A percentile compares a stretch with the other conserved stretches of the same genome.
Evolutionary conservation across 2,113 vertebrate genomes (phyloP).

Genomic region (Heterochromis multidens): DNA sequence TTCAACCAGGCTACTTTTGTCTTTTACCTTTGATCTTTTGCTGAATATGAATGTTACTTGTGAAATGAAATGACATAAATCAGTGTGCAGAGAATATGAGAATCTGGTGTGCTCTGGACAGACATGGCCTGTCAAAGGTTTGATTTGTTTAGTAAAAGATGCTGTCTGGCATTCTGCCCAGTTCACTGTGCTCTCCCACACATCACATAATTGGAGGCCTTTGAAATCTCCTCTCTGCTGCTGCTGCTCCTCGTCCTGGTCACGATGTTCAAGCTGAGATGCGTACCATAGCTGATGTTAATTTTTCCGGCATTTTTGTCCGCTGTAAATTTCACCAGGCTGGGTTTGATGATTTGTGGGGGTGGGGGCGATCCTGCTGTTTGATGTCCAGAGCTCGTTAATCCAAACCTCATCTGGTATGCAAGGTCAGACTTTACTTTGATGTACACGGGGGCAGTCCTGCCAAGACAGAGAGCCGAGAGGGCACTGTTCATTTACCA

Average conservation of each 20-base stretch:
- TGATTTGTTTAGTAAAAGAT: slow-evolving; percentile 49
- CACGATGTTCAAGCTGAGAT: slow-evolving; percentile 42
- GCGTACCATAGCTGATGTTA: slow-evolving; percentile 27
- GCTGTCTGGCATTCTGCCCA: slow-evolving; percentile 31
- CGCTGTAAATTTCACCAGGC: slow-evolving; percentile 38
- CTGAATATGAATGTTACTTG: neutral
- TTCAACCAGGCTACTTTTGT: neutral
- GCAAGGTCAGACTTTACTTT: slow-evolving; percentile 68
- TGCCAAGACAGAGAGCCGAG: slow-evolving; percentile 42
- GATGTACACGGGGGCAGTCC: slow-evolving; percentile 35
- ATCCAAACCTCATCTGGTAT: slow-evolving; percentile 70
- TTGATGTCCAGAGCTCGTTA: slow-evolving; percentile 72
- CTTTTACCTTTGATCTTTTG: neutral
- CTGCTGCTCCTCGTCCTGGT: slow-evolving; percentile 38
- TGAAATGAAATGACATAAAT: neutral
- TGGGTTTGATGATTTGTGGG: slow-evolving; percentile 44
- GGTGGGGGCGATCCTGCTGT: slow-evolving; percentile 38
- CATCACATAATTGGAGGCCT: slow-evolving; percentile 66
- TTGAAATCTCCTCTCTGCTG: slow-evolving; percentile 45
- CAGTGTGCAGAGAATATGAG: neutral
- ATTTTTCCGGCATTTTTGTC: slow-evolving; percentile 43
- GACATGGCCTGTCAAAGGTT: slow-evolving; percentile 35
- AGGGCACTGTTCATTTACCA: slow-evolving; percentile 28
- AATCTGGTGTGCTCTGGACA: neutral
- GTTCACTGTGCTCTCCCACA: slow-evolving; percentile 55